A percentile compares a stretch with the other conserved stretches of the same genome.
phyloP scores from a whole-genome alignment of 2,113 vertebrate genomes.

The Hystrix brachyura region DNA sequence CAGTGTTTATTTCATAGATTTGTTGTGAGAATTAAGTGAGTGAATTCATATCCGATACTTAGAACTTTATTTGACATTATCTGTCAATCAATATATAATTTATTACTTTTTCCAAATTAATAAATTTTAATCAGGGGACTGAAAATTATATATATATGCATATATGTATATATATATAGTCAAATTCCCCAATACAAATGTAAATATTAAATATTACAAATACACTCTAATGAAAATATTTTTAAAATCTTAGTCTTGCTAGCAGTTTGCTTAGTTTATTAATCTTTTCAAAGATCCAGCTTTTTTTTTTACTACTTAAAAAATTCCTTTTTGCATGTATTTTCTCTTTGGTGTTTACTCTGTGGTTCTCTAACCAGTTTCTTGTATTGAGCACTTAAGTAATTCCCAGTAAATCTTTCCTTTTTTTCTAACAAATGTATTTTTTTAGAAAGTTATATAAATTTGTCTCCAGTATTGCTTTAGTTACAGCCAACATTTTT shows the following conservation, averaged over 20 bases:
- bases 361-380: not conserved
- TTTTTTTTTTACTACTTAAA: not conserved
- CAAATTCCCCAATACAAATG: not conserved
- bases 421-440: constrained; percentile 10
- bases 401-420: not conserved
- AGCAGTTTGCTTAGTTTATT: not conserved
- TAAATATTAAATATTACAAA: not conserved
- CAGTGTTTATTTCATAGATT: not conserved
- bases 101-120: not conserved
- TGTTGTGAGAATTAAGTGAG: not conserved
- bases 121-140: not conserved
- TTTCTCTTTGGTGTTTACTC: not conserved
- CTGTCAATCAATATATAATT: not conserved
- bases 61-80: not conserved
- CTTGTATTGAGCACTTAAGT: not conserved
- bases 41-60: not conserved
- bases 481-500: not conserved
- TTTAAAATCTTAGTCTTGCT: not conserved
- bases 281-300: not conserved
- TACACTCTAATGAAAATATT: not conserved
- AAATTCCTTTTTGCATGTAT: not conserved
- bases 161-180: not conserved
- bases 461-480: not conserved
- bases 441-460: not conserved
- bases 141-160: not conserved